Conservation (phyloP, 2,888 invertebrate genomes). For the Macrosoma leucophasiata region DNA sequence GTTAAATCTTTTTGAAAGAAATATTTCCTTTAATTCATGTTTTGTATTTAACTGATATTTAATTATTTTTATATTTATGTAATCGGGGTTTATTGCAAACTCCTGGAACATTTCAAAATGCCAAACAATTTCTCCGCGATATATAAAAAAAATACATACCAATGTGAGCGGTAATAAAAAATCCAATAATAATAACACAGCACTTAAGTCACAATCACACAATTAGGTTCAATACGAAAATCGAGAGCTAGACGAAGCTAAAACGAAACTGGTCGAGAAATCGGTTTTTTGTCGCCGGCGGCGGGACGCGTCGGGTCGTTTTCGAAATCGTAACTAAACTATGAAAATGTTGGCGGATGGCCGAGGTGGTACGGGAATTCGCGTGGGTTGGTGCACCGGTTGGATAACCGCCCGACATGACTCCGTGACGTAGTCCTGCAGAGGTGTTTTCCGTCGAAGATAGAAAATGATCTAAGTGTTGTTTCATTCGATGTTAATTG, state of each 20-base stretch:
- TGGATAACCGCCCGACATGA: conserved; percentile 63
- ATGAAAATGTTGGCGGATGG: conserved; percentile 66
- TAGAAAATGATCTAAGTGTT: conserved; percentile 36
- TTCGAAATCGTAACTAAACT: conserved; percentile 77
- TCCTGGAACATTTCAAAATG: no score
- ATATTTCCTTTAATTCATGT: no score
- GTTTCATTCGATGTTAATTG: no score
- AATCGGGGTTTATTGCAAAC: no score
- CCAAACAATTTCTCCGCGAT: no score
- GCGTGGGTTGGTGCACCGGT: conserved; percentile 65
- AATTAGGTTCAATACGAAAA: conserved; percentile 37
- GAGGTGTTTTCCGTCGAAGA: conserved; percentile 73
- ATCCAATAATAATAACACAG: conserved; percentile 50
- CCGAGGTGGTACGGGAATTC: conserved; percentile 69
- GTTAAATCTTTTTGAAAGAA: no score
- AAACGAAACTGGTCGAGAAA: conserved; percentile 58
- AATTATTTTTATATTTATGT: no score
- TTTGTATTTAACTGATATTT: no score
- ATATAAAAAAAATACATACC: conserved; percentile 38
- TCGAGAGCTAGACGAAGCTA: conserved; percentile 60
- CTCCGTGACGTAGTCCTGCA: conserved; percentile 63
- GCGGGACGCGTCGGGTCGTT: conserved; percentile 76
- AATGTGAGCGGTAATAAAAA: conserved; percentile 31
- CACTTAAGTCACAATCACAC: conserved; percentile 52
- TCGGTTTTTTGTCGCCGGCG: conserved; percentile 68